phyloP scores from a whole-genome alignment of 1,140 invertebrate genomes.

The Trinorchestia longiramus region DNA sequence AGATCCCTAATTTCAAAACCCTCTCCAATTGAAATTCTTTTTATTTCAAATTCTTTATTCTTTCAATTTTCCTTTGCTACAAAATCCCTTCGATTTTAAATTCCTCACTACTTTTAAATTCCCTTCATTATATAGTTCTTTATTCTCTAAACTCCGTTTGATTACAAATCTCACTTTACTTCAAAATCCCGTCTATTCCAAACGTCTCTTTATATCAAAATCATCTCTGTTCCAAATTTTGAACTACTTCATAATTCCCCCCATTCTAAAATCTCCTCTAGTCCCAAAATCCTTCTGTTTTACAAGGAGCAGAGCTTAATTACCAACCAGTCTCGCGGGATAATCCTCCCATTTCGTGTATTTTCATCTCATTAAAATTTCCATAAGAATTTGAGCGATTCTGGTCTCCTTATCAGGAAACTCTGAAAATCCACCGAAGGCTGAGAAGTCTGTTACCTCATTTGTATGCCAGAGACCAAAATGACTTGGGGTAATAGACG shows the following conservation, averaged over 20 bases:
- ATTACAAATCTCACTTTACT: neutral
- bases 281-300: neutral
- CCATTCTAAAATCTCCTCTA: neutral
- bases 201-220: neutral
- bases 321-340: neutral
- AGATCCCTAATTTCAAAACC: neutral
- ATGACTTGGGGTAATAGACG: neutral
- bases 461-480: neutral
- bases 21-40: too few relatives aligned
- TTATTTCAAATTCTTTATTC: too few relatives aligned
- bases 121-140: too few relatives aligned
- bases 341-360: neutral
- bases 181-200: neutral
- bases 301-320: neutral
- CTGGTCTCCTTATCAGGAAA: neutral
- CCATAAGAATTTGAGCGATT: conserved; percentile 8
- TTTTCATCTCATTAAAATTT: conserved; percentile 11
- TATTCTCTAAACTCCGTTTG: neutral
- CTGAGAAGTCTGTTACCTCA: neutral
- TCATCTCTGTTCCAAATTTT: neutral
- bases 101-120: too few relatives aligned
- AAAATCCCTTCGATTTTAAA: too few relatives aligned
- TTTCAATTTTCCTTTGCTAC: too few relatives aligned
- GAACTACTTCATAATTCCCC: neutral
- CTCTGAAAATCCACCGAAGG: neutral